Conservation (phyloP, 2,113 vertebrate genomes). For the Heterotilapia buettikoferi region DNA sequence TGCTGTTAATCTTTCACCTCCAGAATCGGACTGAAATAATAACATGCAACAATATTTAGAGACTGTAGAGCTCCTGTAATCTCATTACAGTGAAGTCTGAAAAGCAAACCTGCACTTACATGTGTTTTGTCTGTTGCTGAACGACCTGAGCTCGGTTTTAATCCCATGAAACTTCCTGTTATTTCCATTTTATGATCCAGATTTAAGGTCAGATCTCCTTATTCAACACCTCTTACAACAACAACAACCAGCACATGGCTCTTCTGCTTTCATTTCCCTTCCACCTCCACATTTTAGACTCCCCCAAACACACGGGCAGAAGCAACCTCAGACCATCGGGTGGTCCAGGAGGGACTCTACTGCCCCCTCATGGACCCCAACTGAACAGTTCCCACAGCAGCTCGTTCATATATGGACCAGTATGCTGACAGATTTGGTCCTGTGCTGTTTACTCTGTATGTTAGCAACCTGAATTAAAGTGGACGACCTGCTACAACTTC, state of each 20-base stretch:
- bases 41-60: neutral
- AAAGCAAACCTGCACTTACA: neutral
- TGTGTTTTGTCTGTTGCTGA: neutral
- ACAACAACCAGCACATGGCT: neutral
- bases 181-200: neutral
- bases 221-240: neutral
- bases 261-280: neutral
- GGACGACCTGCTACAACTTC: neutral
- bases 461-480: neutral
- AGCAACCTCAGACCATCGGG: neutral
- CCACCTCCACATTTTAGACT: neutral
- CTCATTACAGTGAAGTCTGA: neutral
- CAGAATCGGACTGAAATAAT: neutral
- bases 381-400: neutral
- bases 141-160: neutral
- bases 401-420: neutral
- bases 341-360: slow-evolving; percentile 11
- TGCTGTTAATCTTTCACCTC: neutral
- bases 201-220: neutral
- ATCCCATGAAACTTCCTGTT: neutral
- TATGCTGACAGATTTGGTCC: neutral
- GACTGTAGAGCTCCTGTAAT: neutral
- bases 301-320: neutral
- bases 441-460: neutral
- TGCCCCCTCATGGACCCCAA: slow-evolving; percentile 38